A percentile compares a stretch with the other conserved stretches of the same genome.
Evolutionary conservation across 2,888 invertebrate species (phyloP).

Genomic region (Coecobrya sp.): DNA sequence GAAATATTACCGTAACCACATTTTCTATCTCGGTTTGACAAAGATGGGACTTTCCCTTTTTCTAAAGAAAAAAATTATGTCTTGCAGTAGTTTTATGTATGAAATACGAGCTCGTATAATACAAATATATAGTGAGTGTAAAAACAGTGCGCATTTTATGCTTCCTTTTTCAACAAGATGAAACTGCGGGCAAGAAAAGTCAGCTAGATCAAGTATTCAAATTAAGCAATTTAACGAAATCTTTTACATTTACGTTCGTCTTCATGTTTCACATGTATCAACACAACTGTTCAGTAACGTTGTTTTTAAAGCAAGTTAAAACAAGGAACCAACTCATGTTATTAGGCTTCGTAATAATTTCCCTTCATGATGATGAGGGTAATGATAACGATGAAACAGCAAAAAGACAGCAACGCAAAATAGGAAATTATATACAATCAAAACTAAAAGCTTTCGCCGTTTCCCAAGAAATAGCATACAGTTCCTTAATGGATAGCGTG

Average conservation of each 20-base stretch:
- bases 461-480: background rate
- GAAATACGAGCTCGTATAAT: background rate
- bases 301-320: conserved; percentile 2
- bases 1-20: conserved; percentile 61
- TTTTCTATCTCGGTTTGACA: conserved; percentile 54
- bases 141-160: conserved; percentile 24
- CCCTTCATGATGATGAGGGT: background rate
- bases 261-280: conserved; percentile 23
- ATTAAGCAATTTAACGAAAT: conserved; percentile 73
- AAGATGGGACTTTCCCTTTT: conserved; percentile 44
- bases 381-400: conserved; percentile 31
- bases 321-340: background rate
- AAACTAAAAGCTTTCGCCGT: background rate
- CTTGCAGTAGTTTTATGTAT: background rate
- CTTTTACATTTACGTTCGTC: conserved; percentile 34
- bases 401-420: conserved; percentile 15
- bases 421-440: conserved; percentile 65
- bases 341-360: conserved; percentile 40
- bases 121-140: background rate
- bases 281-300: conserved; percentile 39
- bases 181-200: conserved; percentile 60
- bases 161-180: background rate
- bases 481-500: background rate
- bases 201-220: conserved; percentile 74
- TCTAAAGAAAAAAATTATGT: background rate